Evolutionary conservation across 2,797 vertebrate genomes (phyloP), one percentile per base, ranked within the genome.

Genomic region (Gymnopithys bicolor): DNA sequence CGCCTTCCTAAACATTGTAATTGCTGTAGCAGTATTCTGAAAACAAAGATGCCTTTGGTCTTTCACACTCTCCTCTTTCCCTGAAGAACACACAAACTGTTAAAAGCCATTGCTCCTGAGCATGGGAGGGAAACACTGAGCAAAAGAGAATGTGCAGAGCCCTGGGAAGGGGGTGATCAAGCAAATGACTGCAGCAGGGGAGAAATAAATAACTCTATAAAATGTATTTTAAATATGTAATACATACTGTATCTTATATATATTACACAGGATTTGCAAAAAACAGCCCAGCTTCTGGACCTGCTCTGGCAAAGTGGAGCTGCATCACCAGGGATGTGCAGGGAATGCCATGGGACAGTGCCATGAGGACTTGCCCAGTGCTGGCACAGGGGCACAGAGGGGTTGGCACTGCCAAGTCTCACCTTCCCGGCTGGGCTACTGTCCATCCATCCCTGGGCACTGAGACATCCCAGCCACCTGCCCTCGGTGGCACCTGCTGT

Each of bases 1-100:
- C 71, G 70, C 68, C 35, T 48, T 95, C 58, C 45, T 71, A 92
- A 96, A 96, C 90, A 63, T 81, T 94, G 96, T 95, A 96, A 96
- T 96, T 94, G 85, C 69, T 53, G 33, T 52, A 87, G 83, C 4
- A 51, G 46, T 69, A 76, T 83, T 93, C 74, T 85, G 62, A 64
- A 90, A 96, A 91, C 78, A 94, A 93, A 77, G 30, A 90, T 48
- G 16, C 55, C 43, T 43, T 91, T 59, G 81, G 19, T 59, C 45
- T 69, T 67, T 63, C 62, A n/a, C 21, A 28, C 7, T 51, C 70
- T 88, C 55, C 39, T 84, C 73, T 68, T 68, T 32, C 80, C 84
- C 39, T 27, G 12, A 62, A 41, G 66, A 22, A 30, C 8, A 74
- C 10, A 37, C 48, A 43, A 71, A 27, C 19, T 35, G 27, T 55